phyloP scores from a whole-genome alignment of 2,888 invertebrate genomes.

The Plebejus melissa region DNA sequence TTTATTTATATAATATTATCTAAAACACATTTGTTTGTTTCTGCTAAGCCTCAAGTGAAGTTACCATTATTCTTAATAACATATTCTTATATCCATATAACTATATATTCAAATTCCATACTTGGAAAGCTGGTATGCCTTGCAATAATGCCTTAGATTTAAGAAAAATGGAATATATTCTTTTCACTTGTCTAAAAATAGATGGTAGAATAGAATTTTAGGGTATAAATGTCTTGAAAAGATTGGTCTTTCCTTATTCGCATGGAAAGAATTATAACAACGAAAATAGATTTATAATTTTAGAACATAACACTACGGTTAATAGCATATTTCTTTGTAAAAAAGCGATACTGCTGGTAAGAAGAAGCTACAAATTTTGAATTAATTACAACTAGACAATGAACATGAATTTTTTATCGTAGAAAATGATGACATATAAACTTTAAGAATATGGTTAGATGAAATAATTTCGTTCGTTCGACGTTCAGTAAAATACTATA shows the following conservation, averaged over 20 bases:
- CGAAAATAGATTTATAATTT: constrained; percentile 9
- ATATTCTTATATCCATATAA: neutral
- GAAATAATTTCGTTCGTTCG: neutral
- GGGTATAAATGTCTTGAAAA: constrained; percentile 8
- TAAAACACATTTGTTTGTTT: neutral
- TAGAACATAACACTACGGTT: neutral
- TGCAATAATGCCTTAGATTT: constrained; percentile 21
- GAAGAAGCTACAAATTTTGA: neutral
- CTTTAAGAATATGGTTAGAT: neutral
- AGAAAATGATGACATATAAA: neutral
- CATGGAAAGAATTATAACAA: neutral
- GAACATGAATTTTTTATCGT: neutral
- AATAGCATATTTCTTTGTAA: neutral
- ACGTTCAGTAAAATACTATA: neutral
- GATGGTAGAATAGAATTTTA: neutral
- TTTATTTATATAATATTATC: neutral
- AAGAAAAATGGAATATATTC: neutral
- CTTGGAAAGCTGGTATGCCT: constrained; percentile 19
- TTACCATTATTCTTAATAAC: constrained; percentile 8
- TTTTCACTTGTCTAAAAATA: neutral
- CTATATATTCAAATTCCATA: constrained; percentile 6
- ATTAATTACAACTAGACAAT: neutral
- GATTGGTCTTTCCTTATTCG: neutral
- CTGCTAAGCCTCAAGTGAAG: neutral
- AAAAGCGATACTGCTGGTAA: neutral